A percentile compares a stretch with the other conserved stretches of the same genome.
phyloP scores from a whole-genome alignment of 2,797 vertebrate species.

The Myotis pilosus region DNA sequence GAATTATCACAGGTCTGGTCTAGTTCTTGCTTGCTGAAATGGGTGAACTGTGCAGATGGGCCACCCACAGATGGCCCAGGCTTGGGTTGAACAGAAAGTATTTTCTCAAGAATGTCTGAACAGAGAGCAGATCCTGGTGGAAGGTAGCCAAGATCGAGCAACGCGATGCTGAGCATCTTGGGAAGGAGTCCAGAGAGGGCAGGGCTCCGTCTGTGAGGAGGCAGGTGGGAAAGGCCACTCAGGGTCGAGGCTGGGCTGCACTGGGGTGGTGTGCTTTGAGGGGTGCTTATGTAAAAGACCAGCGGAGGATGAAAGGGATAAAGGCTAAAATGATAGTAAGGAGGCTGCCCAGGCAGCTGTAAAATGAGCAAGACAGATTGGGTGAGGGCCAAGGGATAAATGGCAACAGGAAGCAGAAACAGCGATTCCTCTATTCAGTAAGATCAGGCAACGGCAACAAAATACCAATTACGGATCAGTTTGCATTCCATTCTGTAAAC shows the following conservation, averaged over 20 bases:
- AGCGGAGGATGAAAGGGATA: not conserved
- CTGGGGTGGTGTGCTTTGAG: not conserved
- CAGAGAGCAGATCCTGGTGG: not conserved
- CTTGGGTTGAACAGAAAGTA: not conserved
- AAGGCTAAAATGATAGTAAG: not conserved
- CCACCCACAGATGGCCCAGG: not conserved
- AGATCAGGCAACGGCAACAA: not conserved
- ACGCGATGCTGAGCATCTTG: not conserved
- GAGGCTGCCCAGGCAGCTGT: not conserved
- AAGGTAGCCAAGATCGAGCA: not conserved
- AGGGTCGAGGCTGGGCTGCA: fast-evolving
- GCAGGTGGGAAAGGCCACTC: not conserved
- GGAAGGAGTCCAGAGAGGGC: not conserved
- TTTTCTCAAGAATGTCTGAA: not conserved
- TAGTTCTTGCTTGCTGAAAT: slow-evolving; percentile 22
- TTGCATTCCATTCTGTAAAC: not conserved
- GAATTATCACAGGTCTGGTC: slow-evolving; percentile 39
- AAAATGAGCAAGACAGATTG: not conserved
- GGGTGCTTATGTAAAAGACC: not conserved
- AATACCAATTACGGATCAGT: not conserved
- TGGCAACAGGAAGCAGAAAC: not conserved
- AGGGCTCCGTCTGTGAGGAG: not conserved
- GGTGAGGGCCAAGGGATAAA: not conserved
- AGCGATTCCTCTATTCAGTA: not conserved
- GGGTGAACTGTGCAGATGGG: not conserved